Evolutionary conservation across 2,113 vertebrate species (phyloP), one percentile per base, ranked within the genome.

Genomic region (Chauna torquata): DNA sequence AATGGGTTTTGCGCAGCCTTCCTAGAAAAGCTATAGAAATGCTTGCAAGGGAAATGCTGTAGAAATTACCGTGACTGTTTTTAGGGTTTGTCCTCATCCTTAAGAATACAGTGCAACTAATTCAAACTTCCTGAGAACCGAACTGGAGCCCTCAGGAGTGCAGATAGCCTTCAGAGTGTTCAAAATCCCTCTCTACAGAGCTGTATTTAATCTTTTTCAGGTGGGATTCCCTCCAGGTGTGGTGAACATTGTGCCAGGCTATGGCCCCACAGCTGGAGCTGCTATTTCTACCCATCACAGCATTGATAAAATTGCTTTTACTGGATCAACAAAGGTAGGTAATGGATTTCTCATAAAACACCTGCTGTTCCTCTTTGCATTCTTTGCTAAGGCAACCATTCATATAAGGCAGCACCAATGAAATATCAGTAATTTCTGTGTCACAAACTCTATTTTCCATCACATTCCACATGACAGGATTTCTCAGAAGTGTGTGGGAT

Each of bases 231-330:
- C 99, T 94, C 98, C 99, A 6, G 99, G 99, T 30, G 99, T 99
- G 57, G 99, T 99, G 84, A 99, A 99, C 96, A 99, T 99, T 14
- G 97, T 99, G 68, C 99, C 99, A 22, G 99, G 99, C 47, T 99
- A 99, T 0, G 99, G 99, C 24, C 98, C 99, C 45, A 99, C 98
- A 9, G 99, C 98, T 9, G 99, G 99, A 57, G 99, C 99, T 27
- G 99, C 99, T 4, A 99, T 99, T 74, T 98, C 99, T 64, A 98
- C 96, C 47, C 99, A 99, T 92, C 99, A 98, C 83, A 98, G 97
- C 82, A 97, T 99, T 30, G 98, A 99, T 97, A 99, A 99, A 98
- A 98, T 99, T 70, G 99, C 99, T 36, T 99, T 99, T 97, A 99
- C 99, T 2, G 99, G 99, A 8, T 99, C 99, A 23, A 99, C 98